Base-by-base conservation (phyloP, 1,140 invertebrate species). In the Tyrophagus putrescentiae region DNA sequence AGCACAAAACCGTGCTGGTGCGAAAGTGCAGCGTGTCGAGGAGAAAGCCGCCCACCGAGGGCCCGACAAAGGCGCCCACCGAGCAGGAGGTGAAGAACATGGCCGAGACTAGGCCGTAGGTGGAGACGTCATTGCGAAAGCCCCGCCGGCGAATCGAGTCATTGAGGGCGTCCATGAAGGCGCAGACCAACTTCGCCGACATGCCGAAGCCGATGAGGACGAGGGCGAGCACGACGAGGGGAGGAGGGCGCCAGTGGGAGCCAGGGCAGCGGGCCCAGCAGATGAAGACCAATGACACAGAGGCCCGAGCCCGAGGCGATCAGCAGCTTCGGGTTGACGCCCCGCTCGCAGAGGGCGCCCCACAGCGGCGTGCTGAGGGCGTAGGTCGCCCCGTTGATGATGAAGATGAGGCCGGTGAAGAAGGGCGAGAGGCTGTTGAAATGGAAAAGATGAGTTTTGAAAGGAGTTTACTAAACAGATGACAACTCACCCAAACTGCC, bases 31-130 rank as follows among this genome's bases (percentile, higher is more conserved):
- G 16, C 9, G 33, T 23, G 28, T 65, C 65, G 29, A 64, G 45
- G 6, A 66, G 32, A 56, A 59, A 32, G 44, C 65, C 65, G 34
- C 65, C 65, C 5, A 63, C 9, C 23, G 63, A 61, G 13, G 65
- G 65, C 1, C 65, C 65, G 21, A 66, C 3, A 44, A 66, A 66
- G 16, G 65, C 63, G n/a, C 85, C 85, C 0, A 88, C 72, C 1
- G 87, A 85, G 68, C 87, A 87, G 0, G 83, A 81, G 11, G 84
- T 87, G 0, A 85, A 87, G 84, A 85, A 88, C 39, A 89, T 73
- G 1, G 84, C 84, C 3, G 85, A 88, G 44, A 89, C 81, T 28
- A 89, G 70, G 0, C 85, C 85, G 64, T 86, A 87, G 0, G 85
- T 90, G 68, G 85, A 80, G 33, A 88, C 73, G 59, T 81, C 84